Base-by-base conservation (phyloP, 92 coral and sea anemone genomes). In the Epizoanthus rinbou region DNA sequence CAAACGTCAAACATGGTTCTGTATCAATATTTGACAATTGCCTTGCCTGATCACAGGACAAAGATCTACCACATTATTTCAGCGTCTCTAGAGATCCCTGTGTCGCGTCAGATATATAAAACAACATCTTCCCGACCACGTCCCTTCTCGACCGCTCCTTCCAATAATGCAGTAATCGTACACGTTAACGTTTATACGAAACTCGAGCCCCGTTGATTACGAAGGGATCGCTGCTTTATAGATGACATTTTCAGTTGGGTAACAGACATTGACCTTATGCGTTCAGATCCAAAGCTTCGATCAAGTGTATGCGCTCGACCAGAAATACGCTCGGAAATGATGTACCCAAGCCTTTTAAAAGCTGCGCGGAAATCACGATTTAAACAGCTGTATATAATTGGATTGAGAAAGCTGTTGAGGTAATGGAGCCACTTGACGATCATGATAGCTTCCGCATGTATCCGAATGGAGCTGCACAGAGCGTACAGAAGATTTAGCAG, bases 371-470 rank as follows among this genome's bases (percentile, higher is more conserved):
- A 93, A 47, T 93, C 94, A 35, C 88, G 84, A 25, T 88, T 93
- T 89, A 93, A 79, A 72, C 89, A 86, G 57, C 94, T 79, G 84
- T 93, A 93, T 43, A 93, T 93, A 41, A 93, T 85, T 4, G 97
- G 97, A 59, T 93, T 93, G 33, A 93, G 92, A 0, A 88, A 82
- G 5, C 92, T 88, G 79, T 93, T 93, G 52, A 88, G 86, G 78
- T 88, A 93, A 52, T 93, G 97, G 14, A 93, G 94, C 86, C 92
- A 92, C 72, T 93, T 93, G 31, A 94, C 91, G 18, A 93, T 41
- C 92, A 93, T 64, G 45, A 93, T 91, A 6, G 91, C 86, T 33
- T 80, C 89, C 3, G 75, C 41, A 57, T 86, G 70, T 39, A 93
- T 86, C 0, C 57, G 71, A 41, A 87, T 87, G n/a, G 86, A 24